These are phyloP conservation scores for Trichopria drosophilae DNA, from an alignment of 2,888 invertebrate genomes.

Conservation along the genomic window DNA sequence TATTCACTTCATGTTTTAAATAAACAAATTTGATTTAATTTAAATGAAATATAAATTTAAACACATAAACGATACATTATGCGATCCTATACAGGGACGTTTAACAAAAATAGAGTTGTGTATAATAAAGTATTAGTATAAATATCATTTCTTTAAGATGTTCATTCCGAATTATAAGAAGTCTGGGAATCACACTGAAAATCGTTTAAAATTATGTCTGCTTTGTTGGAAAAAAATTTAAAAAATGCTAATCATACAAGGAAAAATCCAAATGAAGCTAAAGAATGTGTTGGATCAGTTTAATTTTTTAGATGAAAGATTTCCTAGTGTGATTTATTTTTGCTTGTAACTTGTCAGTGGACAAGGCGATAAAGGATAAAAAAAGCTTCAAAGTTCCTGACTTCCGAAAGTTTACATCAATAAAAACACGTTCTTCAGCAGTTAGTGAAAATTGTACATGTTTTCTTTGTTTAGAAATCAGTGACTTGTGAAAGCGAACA, in stretches of 20 bases:
- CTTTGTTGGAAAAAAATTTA: slow-evolving; percentile 8
- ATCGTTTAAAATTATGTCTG: too few species aligned
- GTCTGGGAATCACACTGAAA: too few species aligned
- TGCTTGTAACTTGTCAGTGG: slow-evolving; percentile 8
- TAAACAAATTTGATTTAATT: too few species aligned
- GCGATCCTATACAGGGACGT: too few species aligned
- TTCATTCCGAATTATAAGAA: too few species aligned
- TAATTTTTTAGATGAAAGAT: slow-evolving; percentile 7
- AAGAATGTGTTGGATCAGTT: slow-evolving; percentile 2
- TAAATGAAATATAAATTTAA: too few species aligned
- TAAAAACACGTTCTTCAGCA: slow-evolving; percentile 2
- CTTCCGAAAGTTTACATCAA: too few species aligned
- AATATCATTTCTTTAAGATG: slow-evolving; percentile 8
- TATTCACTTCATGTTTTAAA: too few species aligned
- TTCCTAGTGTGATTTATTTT: slow-evolving; percentile 3
- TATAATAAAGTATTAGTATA: slow-evolving; percentile 4
- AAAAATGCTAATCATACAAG: slow-evolving; percentile 7
- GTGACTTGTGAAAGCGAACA: slow-evolving; percentile 8
- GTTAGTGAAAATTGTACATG: too few species aligned
- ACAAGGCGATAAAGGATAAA: slow-evolving; percentile 1
- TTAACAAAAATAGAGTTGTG: slow-evolving; percentile 2
- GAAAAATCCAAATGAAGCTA: slow-evolving; percentile 4
- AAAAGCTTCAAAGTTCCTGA: slow-evolving; percentile 6
- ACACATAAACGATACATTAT: too few species aligned
- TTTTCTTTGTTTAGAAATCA: slow-evolving; percentile 1